phyloP scores from a whole-genome alignment of 2,113 vertebrate species.

The Mus pahari region DNA sequence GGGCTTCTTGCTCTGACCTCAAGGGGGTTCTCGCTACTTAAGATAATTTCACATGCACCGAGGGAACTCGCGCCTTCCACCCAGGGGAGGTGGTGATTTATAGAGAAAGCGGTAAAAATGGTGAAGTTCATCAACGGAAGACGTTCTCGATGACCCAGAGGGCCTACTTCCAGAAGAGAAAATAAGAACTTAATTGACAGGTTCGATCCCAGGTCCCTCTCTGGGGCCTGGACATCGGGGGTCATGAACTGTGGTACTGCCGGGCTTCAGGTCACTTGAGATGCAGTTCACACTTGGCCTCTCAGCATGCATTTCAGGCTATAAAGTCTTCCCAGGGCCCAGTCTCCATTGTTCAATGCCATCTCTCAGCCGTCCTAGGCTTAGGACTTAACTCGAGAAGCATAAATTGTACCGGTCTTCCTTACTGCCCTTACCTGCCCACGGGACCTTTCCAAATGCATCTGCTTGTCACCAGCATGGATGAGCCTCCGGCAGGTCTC shows the following conservation, averaged over 20 bases:
- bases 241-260: conserved; percentile 46
- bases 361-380: neutral
- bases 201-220: conserved; percentile 58
- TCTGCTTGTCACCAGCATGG: neutral
- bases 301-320: neutral
- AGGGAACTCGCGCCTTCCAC: conserved; percentile 32
- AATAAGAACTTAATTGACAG: conserved; percentile 76
- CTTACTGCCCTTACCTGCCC: neutral
- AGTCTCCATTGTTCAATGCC: neutral
- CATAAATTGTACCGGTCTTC: neutral
- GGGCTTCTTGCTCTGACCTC: neutral
- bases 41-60: conserved; percentile 39
- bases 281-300: conserved; percentile 18
- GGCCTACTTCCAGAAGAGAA: conserved; percentile 63
- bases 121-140: conserved; percentile 63
- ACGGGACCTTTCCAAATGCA: neutral
- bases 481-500: neutral
- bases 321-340: neutral
- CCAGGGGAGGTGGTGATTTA: conserved; percentile 50
- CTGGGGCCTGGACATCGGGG: conserved; percentile 8
- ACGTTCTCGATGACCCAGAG: conserved; percentile 50
- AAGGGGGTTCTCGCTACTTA: conserved; percentile 35
- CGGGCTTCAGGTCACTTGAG: neutral
- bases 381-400: neutral
- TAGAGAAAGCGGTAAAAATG: conserved; percentile 57